A percentile compares a stretch with the other conserved stretches of the same genome.
These are phyloP conservation scores for Sycophaga agraensis DNA, from an alignment of 1,140 invertebrate species.

Conservation along the genomic window DNA sequence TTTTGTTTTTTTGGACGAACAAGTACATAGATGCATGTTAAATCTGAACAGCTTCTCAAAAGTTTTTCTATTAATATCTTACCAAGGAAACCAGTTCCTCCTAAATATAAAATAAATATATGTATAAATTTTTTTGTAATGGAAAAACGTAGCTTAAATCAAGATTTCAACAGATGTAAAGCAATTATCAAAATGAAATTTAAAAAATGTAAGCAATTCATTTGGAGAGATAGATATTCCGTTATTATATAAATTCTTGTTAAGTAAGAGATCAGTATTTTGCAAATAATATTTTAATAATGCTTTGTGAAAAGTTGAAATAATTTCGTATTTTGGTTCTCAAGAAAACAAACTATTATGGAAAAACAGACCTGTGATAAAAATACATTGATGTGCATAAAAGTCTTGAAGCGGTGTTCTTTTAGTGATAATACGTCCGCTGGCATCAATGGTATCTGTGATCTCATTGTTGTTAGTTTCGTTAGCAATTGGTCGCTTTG, in stretches of 20 bases:
- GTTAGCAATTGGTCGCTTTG: slow-evolving; percentile 32
- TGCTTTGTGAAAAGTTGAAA: no score
- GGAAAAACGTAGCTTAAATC: not conserved
- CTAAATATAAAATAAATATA: slow-evolving; percentile 35
- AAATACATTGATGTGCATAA: slow-evolving; percentile 43
- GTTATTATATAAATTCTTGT: no score
- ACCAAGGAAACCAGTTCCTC: slow-evolving; percentile 83
- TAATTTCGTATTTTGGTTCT: no score
- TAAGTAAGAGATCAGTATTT: no score
- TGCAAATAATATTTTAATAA: no score
- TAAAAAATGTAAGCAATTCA: no score
- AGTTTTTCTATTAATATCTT: slow-evolving; percentile 87
- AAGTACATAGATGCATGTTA: slow-evolving; percentile 77
- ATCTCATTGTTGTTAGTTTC: slow-evolving; percentile 43
- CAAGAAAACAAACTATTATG: no score
- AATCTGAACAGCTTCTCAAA: slow-evolving; percentile 71
- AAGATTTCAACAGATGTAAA: not conserved
- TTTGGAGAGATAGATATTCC: no score
- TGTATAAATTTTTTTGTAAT: not conserved
- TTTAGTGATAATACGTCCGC: slow-evolving; percentile 30
- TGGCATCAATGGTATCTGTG: slow-evolving; percentile 30
- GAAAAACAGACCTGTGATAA: slow-evolving; percentile 45
- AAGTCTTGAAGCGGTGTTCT: slow-evolving; percentile 45
- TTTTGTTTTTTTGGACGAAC: slow-evolving; percentile 79
- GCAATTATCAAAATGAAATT: no score